Evolutionary conservation across 64 coral and sea anemone genomes (phyloP).

Genomic region (Dendrophyllia cribrosa): DNA sequence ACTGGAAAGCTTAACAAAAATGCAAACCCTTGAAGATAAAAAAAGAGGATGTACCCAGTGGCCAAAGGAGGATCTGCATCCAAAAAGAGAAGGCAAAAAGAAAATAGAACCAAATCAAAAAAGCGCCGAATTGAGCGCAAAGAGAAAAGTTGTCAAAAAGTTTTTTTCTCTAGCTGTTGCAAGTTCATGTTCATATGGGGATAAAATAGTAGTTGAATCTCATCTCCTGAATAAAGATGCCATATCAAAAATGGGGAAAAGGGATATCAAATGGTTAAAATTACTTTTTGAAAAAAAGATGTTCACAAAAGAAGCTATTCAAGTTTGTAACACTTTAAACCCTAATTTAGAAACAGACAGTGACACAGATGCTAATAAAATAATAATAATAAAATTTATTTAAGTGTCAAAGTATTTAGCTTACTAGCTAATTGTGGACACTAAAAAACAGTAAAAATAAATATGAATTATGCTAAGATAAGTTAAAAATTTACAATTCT

Average conservation of each 20-base stretch:
- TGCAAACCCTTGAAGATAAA: conserved; percentile 66
- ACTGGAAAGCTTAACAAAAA: conserved; percentile 55
- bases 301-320: conserved; percentile 64
- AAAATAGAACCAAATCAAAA: conserved; percentile 61
- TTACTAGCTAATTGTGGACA: too few species aligned
- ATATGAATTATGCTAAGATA: too few species aligned
- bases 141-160: conserved; percentile 41
- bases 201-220: conserved; percentile 45
- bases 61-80: conserved; percentile 34
- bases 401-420: too few species aligned
- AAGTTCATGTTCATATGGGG: conserved; percentile 56
- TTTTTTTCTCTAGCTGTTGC: conserved; percentile 48
- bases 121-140: conserved; percentile 48
- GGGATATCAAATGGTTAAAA: conserved; percentile 54
- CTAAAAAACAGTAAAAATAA: too few species aligned
- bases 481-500: too few species aligned
- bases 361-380: conserved; percentile 38
- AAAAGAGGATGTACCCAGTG: conserved; percentile 66
- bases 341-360: conserved; percentile 57
- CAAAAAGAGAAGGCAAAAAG: conserved; percentile 54
- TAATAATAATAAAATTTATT: too few species aligned
- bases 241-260: conserved; percentile 57
- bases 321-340: conserved; percentile 66
- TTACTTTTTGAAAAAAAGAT: conserved; percentile 54
- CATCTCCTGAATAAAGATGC: conserved; percentile 3